phyloP scores from a whole-genome alignment of 2,113 vertebrate genomes.

The Panurus biarmicus region DNA sequence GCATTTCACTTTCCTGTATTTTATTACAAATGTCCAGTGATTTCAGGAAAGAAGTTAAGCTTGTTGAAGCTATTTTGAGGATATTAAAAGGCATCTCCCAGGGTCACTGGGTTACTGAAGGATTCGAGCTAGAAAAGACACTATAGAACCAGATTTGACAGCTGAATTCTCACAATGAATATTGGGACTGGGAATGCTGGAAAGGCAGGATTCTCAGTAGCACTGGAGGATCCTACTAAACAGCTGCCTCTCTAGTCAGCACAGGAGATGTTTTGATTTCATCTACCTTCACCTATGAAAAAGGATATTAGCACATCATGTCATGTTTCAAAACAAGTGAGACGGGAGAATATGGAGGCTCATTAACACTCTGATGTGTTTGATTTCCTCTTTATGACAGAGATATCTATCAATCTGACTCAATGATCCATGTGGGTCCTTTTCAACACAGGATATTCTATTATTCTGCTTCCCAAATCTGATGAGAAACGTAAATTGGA shows the following conservation, averaged over 20 bases:
- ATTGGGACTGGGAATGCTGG: neutral
- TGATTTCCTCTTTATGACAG: neutral
- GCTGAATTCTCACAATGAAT: neutral
- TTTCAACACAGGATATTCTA: neutral
- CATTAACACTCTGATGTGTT: conserved; percentile 7
- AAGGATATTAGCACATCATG: neutral
- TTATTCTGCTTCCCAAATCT: neutral
- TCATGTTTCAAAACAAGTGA: neutral
- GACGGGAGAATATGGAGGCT: neutral
- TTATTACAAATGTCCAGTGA: neutral
- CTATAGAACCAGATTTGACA: neutral
- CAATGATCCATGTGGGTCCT: neutral
- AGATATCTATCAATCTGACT: neutral
- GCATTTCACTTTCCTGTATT: neutral
- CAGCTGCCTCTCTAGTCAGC: neutral
- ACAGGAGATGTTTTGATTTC: neutral
- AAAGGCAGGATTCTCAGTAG: neutral
- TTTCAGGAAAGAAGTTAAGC: neutral
- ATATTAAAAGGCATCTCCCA: neutral
- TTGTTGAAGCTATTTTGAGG: neutral
- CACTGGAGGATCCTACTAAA: neutral
- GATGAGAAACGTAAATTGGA: neutral
- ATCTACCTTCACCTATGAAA: neutral
- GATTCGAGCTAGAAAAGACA: neutral
- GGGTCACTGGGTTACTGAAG: neutral